Percentiles rank a stretch among this genome's conserved stretches.
Conservation (phyloP, 2,797 vertebrate genomes). For the Chiroxiphia lanceolata region DNA sequence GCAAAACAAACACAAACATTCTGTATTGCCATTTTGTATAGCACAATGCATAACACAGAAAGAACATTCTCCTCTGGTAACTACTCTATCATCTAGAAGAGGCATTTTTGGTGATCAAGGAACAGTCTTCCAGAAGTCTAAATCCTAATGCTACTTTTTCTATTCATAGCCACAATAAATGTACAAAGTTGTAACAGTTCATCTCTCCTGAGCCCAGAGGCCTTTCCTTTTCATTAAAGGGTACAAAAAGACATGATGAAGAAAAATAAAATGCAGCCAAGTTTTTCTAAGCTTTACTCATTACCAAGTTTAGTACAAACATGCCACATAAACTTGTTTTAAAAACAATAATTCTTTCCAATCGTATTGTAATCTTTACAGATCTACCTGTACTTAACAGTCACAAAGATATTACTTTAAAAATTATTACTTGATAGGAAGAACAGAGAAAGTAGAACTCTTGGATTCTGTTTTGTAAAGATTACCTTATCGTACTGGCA, state of each 20-base stretch:
- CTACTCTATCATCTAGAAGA: neutral
- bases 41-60: neutral
- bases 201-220: neutral
- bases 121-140: neutral
- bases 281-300: neutral
- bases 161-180: neutral
- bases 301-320: neutral
- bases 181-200: neutral
- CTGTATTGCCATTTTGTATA: neutral
- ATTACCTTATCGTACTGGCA: constrained; percentile 98
- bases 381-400: neutral
- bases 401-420: neutral
- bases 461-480: neutral
- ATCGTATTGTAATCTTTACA: neutral
- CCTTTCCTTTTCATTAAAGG: neutral
- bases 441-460: neutral
- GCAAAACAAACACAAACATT: neutral
- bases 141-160: neutral
- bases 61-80: neutral
- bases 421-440: neutral
- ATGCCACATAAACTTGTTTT: neutral
- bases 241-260: neutral
- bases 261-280: neutral
- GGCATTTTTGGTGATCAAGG: neutral
- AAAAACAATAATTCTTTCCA: neutral